Percentiles rank a stretch among this genome's conserved stretches.
Conservation (phyloP, 2,113 vertebrate species). For the Ctenodactylus gundi region DNA sequence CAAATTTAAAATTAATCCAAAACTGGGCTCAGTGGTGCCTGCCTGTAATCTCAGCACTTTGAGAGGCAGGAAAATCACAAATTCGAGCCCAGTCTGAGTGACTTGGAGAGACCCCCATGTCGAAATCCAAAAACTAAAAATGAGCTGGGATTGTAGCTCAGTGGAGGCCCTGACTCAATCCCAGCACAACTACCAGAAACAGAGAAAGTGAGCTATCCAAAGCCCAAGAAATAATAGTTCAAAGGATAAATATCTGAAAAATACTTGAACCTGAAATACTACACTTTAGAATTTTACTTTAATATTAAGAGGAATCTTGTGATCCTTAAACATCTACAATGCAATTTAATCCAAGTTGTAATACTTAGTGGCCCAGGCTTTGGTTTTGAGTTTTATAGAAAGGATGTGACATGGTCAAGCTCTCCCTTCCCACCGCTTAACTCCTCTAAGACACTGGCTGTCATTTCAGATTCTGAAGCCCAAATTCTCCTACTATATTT, state of each 20-base stretch:
- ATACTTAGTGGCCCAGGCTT: background rate
- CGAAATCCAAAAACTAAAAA: too few species aligned
- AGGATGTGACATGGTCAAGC: background rate
- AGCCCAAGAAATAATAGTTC: background rate
- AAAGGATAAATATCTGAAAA: background rate
- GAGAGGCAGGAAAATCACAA: too few species aligned
- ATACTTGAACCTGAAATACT: background rate
- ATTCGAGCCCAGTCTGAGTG: too few species aligned
- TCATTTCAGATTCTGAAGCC: background rate
- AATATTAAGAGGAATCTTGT: background rate
- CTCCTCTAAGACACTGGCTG: background rate
- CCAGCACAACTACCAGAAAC: too few species aligned
- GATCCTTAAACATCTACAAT: background rate
- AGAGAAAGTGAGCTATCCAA: too few species aligned
- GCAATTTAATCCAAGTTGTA: background rate
- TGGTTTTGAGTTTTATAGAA: background rate
- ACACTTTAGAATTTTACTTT: background rate
- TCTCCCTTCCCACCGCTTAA: background rate
- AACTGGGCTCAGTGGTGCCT: too few species aligned
- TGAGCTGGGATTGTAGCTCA: too few species aligned
- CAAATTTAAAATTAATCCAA: background rate
- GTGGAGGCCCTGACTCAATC: too few species aligned
- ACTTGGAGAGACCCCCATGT: too few species aligned
- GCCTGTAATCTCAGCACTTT: too few species aligned
- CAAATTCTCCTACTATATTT: background rate